A percentile compares a stretch with the other conserved stretches of the same genome.
Evolutionary conservation across 2,888 invertebrate genomes (phyloP).

Genomic region (Trichacis sp.): DNA sequence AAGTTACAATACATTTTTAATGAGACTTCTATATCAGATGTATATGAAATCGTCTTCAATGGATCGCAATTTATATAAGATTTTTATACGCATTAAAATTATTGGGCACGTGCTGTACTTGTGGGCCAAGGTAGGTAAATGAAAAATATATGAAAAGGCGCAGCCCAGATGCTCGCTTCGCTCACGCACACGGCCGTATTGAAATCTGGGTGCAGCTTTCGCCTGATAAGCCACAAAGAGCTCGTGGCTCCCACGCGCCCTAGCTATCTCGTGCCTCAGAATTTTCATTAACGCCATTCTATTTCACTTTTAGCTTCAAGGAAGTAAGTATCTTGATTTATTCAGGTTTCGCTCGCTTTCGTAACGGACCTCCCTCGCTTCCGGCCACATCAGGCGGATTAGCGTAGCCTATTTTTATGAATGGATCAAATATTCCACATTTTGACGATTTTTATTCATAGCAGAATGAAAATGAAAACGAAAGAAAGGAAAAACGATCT

Average conservation of each 20-base stretch:
- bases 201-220: constrained; percentile 18
- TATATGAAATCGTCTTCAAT: no score
- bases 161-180: constrained; percentile 8
- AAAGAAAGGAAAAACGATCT: no score
- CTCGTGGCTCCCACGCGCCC: constrained; percentile 29
- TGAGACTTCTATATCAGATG: no score
- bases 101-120: no score
- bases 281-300: constrained; percentile 30
- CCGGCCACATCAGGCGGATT: constrained; percentile 33
- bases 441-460: no score
- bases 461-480: no score
- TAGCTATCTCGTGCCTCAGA: constrained; percentile 15
- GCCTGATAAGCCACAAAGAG: constrained; percentile 19
- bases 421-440: no score
- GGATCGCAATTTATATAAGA: no score
- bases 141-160: constrained; percentile 6
- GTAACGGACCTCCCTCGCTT: constrained; percentile 32
- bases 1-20: no score
- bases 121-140: no score
- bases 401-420: no score
- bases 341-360: constrained; percentile 18
- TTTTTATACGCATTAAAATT: no score
- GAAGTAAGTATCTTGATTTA: constrained; percentile 7
- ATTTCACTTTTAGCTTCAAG: constrained; percentile 12
- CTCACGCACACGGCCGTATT: constrained; percentile 1